Conservation (phyloP, 1,140 invertebrate species). For the Branchinecta lindahli region DNA sequence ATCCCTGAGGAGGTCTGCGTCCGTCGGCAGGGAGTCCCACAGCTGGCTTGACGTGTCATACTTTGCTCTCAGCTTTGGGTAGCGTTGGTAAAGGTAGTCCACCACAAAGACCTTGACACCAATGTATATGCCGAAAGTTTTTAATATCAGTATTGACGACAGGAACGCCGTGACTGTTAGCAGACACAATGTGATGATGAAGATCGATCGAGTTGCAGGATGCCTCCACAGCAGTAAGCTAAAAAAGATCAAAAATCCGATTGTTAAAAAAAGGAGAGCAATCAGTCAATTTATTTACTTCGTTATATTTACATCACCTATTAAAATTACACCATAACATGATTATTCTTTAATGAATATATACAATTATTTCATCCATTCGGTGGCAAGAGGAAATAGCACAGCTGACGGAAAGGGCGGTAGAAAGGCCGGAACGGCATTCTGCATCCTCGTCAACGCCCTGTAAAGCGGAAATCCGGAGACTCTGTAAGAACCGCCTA, state of each 20-base stretch:
- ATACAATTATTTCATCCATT: too few relatives aligned
- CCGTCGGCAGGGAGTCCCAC: conserved; percentile 32
- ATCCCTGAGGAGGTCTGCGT: conserved; percentile 25
- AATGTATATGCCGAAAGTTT: conserved; percentile 24
- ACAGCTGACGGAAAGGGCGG: too few relatives aligned
- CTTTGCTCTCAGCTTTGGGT: conserved; percentile 31
- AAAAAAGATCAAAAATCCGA: conserved; percentile 13
- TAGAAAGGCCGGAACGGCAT: too few relatives aligned
- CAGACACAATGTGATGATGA: conserved; percentile 24
- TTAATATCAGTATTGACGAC: conserved; percentile 26
- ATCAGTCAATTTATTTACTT: too few relatives aligned
- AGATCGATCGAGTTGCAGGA: conserved; percentile 29
- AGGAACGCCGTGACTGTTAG: conserved; percentile 28
- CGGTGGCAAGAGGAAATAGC: too few relatives aligned
- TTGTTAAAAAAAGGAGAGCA: conserved; percentile 2
- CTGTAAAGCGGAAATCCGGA: too few relatives aligned
- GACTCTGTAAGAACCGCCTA: background rate
- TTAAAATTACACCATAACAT: too few relatives aligned
- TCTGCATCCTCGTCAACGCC: too few relatives aligned
- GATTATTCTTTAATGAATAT: too few relatives aligned
- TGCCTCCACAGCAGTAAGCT: conserved; percentile 33
- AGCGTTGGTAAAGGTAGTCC: conserved; percentile 32
- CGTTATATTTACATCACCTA: too few relatives aligned
- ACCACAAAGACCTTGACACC: conserved; percentile 34
- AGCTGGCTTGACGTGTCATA: conserved; percentile 31